These are phyloP conservation scores for Lamellibrachia satsuma DNA, from an alignment of 2,888 invertebrate species.

Conservation along the genomic window DNA sequence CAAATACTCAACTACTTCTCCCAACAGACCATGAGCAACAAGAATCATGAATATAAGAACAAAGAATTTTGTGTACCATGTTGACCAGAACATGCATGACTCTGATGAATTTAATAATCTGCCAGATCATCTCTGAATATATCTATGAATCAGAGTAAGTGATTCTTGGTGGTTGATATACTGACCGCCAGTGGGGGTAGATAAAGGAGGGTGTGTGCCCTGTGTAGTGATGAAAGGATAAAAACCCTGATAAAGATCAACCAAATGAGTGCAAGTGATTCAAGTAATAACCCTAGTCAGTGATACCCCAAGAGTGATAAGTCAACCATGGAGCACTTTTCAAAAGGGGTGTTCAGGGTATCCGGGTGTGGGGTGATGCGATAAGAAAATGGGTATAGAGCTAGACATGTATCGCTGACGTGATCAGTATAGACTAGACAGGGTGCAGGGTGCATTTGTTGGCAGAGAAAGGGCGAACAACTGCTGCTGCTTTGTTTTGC, in stretches of 20 bases:
- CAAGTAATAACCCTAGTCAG: neutral
- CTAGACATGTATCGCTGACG: neutral
- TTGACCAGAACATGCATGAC: neutral
- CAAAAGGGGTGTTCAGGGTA: neutral
- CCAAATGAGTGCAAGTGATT: neutral
- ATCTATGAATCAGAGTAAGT: neutral
- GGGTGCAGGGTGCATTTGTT: neutral
- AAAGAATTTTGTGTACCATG: neutral
- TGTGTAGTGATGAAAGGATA: conserved; percentile 1
- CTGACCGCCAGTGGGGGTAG: neutral
- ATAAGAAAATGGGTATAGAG: neutral
- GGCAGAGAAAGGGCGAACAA: neutral
- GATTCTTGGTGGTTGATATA: conserved; percentile 1
- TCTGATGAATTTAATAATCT: neutral
- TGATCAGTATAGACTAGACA: neutral
- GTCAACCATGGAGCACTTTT: neutral
- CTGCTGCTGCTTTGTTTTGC: neutral
- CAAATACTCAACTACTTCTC: neutral
- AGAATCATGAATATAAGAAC: neutral
- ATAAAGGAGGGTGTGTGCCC: conserved; percentile 2
- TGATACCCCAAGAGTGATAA: neutral
- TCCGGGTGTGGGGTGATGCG: neutral
- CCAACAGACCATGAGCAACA: neutral
- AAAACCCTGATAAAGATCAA: neutral
- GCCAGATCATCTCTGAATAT: neutral